Base-by-base conservation (phyloP, 1,140 invertebrate species). In the Apolygus lucorum region DNA sequence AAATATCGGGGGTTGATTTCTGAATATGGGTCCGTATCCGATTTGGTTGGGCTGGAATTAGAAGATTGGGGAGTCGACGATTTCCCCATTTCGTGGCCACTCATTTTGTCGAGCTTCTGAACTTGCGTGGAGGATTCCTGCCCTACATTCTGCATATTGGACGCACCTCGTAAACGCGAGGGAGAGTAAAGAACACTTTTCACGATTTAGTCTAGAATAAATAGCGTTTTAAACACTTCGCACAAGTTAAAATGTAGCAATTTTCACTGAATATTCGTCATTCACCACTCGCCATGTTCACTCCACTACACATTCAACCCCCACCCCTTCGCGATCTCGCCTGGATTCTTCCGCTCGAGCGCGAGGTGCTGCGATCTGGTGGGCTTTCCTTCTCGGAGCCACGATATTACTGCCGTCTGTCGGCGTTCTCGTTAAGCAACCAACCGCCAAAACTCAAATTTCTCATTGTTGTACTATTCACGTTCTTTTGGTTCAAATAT, bases 111-210 rank as follows among this genome's bases (percentile, higher is more conserved):
- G 84, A 86, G 83, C 84, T 87, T 87, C 83, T 86, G 83, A 82
- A 85, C 87, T 85, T 89, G 87, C 83, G 87, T 84, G 77, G 82
- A 81, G 75, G 82, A 83, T 78, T 82, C 83, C 84, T 87, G 86
- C 86, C 85, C 86, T 84, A 89, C 88, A 90, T 91, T 90, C 89
- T 91, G 90, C 90, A 92, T 92, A 84, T 90, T 89, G 86, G 83
- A 83, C 84, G 83, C 84, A 17, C 8, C 34, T 49, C 34, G 34
- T 17, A 17, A 17, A 11, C 34, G 34, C 34, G 34, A 17, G 17
- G 17, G 34, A 49, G 34, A 49, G 8, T 49, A 49, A 17, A 49
- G 8, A 49, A 49, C 34, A 49, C 34, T 49, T 17, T 8, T 49
- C 34, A 17, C 34, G 34, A 49, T 49, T 49, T 49, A 49, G 34